These are phyloP conservation scores for Orientallactaga bullata DNA, from an alignment of 2,113 vertebrate genomes.

Conservation along the genomic window DNA sequence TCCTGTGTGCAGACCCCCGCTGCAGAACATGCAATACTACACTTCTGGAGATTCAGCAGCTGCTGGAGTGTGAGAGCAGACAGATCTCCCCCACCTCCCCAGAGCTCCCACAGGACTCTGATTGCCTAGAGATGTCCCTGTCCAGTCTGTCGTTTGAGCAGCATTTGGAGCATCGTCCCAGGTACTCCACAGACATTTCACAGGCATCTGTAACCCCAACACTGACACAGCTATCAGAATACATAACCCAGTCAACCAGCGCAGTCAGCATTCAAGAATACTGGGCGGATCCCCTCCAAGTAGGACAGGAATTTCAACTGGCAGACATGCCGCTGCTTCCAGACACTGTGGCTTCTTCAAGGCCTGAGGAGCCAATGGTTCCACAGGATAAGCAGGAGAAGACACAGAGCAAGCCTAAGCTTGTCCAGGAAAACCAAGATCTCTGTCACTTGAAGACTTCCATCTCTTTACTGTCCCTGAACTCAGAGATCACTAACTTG, in stretches of 20 bases:
- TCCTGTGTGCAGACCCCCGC: conserved; percentile 68
- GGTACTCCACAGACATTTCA: background rate
- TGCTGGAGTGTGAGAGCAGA: conserved; percentile 12
- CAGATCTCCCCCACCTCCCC: background rate
- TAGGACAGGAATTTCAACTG: background rate
- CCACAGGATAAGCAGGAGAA: conserved; percentile 6
- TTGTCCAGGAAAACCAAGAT: background rate
- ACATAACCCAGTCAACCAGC: background rate
- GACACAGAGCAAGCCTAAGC: background rate
- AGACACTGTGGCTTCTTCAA: background rate
- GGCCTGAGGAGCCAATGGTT: background rate
- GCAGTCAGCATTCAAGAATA: background rate
- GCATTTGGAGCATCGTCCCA: background rate
- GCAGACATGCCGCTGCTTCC: background rate
- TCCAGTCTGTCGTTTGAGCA: conserved; percentile 16
- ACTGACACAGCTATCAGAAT: background rate
- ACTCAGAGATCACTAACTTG: background rate
- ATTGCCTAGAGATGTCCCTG: background rate
- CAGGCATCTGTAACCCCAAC: background rate
- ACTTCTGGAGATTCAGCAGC: conserved; percentile 61
- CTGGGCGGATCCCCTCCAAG: conserved; percentile 5
- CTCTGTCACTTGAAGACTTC: background rate
- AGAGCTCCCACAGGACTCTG: background rate
- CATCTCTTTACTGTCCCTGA: background rate
- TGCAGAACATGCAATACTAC: conserved; percentile 64